Evolutionary conservation across 1,140 invertebrate genomes (phyloP).

Genomic region (Lamellibrachia luymesi): DNA sequence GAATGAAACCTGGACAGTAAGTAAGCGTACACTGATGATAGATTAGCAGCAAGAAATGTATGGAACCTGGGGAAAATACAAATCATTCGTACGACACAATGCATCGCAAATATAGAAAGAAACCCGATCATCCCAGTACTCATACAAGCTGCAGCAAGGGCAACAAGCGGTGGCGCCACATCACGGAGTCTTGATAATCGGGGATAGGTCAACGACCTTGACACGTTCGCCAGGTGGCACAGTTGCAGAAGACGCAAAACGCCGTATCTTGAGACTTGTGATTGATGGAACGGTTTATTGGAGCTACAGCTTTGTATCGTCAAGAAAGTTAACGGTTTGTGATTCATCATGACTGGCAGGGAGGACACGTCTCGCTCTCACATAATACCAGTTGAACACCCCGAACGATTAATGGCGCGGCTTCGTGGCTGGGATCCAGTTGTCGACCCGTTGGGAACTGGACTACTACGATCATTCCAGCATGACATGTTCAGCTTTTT

Average conservation of each 20-base stretch:
- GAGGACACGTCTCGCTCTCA: not conserved
- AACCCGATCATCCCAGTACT: no score
- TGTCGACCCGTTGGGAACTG: not conserved
- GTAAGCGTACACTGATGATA: no score
- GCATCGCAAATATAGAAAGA: no score
- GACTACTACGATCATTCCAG: not conserved
- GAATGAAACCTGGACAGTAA: no score
- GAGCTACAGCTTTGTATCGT: not conserved
- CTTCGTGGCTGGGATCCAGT: not conserved
- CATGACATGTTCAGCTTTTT: not conserved
- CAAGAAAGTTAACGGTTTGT: not conserved
- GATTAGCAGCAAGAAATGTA: no score
- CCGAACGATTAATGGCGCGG: slow-evolving; percentile 2
- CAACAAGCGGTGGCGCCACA: not conserved
- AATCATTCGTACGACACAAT: no score
- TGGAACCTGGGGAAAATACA: no score
- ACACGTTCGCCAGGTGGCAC: not conserved
- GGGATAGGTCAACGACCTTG: no score
- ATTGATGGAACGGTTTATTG: not conserved
- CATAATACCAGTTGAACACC: not conserved
- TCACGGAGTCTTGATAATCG: not conserved
- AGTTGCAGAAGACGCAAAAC: not conserved
- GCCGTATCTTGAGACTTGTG: not conserved
- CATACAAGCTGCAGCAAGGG: no score
- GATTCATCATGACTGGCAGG: not conserved